Evolutionary conservation across 1,140 invertebrate genomes (phyloP), one percentile per base, ranked within the genome.

Genomic region (Dendroctonus ponderosae): DNA sequence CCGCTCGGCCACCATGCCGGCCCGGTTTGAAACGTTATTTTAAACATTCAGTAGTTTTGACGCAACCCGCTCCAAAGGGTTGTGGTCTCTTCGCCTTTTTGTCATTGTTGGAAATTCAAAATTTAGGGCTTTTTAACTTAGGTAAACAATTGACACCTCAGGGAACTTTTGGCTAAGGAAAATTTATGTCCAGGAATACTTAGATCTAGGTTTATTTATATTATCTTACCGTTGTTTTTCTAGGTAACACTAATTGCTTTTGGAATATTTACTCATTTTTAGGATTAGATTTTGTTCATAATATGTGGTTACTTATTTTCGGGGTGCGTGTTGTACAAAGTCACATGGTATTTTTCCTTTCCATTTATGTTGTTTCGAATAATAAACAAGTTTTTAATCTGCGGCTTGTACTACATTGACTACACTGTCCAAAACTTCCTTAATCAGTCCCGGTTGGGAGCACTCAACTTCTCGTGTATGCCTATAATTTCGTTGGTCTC

Each of bases 401-500:
- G 12, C 2, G 44, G 9, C 44, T 11, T 12, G 44, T 46, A 12
- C 9, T 11, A 12, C 44, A 46, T 46, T 11, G 2, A 9, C 44
- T 12, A 46, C 9, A 46, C 9, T 46, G 12, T 12, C 15, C 15
- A n/a, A 15, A 52, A 42, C 9, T 12, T n/a, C 15, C 15, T 7
- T 3, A 52, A 26, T 52, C 15, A n/a, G 8, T 12, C 15, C 50
- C 11, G 11, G 15, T 26, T 6, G 2, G 15, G 1, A 3, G 26
- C 26, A 2, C 2, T 46, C 9, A 75, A 52, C 70, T 74, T 72
- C 15, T 51, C 71, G 62, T 57, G 77, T 7, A 82, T 67, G n/a
- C 67, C 73, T 40, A 75, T 71, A n/a, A 80, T 71, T 50, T 77
- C 74, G 50, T 74, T 73, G n/a, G 75, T 71, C 70, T 82, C 76